Percentiles rank a stretch among this genome's conserved stretches.
Evolutionary conservation across 2,888 invertebrate genomes (phyloP).

Genomic region (Tetheella fluctuosa): DNA sequence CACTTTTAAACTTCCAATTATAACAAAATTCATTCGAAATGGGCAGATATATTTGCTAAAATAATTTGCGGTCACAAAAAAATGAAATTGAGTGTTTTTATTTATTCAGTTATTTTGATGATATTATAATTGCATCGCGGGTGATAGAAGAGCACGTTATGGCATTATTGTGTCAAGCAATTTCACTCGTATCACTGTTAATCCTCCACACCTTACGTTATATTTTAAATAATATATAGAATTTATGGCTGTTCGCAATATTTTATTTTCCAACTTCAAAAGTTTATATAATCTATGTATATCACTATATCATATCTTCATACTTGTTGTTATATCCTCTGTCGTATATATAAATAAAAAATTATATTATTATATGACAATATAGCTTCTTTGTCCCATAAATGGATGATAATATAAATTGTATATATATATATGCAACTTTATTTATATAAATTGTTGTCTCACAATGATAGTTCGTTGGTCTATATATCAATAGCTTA

Average conservation of each 20-base stretch:
- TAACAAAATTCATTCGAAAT: neutral
- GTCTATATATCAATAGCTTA: constrained; percentile 60
- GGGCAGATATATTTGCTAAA: neutral
- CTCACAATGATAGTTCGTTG: constrained; percentile 48
- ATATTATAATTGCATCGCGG: constrained; percentile 24
- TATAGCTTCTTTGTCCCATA: constrained; percentile 68
- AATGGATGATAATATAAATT: constrained; percentile 42
- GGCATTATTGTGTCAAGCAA: constrained; percentile 67
- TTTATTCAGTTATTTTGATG: constrained; percentile 29
- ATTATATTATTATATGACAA: constrained; percentile 75
- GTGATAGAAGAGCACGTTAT: constrained; percentile 30
- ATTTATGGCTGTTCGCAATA: constrained; percentile 62
- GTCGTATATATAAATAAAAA: constrained; percentile 62
- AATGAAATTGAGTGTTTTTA: neutral
- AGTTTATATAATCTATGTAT: constrained; percentile 57
- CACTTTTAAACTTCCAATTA: constrained; percentile 15
- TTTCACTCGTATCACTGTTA: constrained; percentile 63
- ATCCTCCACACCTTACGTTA: constrained; percentile 51
- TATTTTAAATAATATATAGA: constrained; percentile 60
- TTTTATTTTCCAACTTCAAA: constrained; percentile 39
- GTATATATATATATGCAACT: constrained; percentile 59
- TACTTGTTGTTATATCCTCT: constrained; percentile 75
- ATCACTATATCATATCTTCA: constrained; percentile 77
- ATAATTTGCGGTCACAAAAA: neutral
- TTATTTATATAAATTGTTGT: constrained; percentile 53